phyloP scores from a whole-genome alignment of 2,797 vertebrate genomes.

The Anguilla megastoma region DNA sequence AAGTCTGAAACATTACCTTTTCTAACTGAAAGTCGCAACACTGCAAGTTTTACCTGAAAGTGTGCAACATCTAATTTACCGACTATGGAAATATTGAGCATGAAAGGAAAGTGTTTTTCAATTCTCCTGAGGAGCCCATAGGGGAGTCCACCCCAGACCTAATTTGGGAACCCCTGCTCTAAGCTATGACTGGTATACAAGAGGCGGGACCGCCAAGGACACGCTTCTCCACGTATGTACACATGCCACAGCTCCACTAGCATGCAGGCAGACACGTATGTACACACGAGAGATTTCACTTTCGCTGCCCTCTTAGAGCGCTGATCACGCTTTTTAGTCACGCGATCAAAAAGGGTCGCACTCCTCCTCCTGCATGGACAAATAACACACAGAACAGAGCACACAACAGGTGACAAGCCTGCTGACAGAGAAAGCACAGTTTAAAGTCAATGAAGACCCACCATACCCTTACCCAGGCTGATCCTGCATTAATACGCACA shows the following conservation, averaged over 20 bases:
- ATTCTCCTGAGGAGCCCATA: not conserved
- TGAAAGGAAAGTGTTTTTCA: not conserved
- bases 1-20: no score
- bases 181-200: not conserved
- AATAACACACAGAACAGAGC: conserved; percentile 1
- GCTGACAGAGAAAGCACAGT: not conserved
- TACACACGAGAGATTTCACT: conserved; percentile 5
- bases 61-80: not conserved
- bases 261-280: not conserved
- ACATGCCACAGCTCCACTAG: not conserved
- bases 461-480: not conserved
- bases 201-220: not conserved
- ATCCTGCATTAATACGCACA: not conserved
- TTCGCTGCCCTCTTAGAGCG: not conserved
- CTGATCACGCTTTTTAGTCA: conserved; percentile 2
- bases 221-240: not conserved
- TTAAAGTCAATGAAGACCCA: not conserved
- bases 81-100: not conserved
- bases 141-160: not conserved
- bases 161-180: not conserved
- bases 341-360: conserved; percentile 10
- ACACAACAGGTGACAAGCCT: not conserved
- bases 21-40: no score
- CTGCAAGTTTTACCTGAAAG: not conserved
- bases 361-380: conserved; percentile 29